Conservation (phyloP, 2,888 invertebrate genomes). For the Marronus borbonicus region DNA sequence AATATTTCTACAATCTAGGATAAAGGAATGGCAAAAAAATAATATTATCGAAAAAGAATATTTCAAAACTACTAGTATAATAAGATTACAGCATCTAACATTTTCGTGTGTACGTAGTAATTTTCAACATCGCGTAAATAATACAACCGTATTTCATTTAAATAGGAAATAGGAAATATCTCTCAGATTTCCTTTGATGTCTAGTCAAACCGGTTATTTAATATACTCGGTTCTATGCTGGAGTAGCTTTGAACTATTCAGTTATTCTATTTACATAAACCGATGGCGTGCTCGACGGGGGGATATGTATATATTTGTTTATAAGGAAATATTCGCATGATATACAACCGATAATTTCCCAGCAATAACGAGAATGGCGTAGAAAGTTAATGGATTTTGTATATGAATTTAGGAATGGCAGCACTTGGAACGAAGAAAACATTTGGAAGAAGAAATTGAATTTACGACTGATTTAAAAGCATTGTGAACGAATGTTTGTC, state of each 20-base stretch:
- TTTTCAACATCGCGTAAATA: neutral
- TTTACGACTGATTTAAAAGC: too few relatives aligned
- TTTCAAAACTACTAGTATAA: neutral
- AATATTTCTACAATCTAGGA: too few relatives aligned
- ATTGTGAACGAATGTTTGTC: too few relatives aligned
- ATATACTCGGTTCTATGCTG: neutral
- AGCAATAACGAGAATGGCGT: too few relatives aligned
- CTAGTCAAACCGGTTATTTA: slow-evolving; percentile 10
- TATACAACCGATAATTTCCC: neutral
- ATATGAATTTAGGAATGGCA: too few relatives aligned
- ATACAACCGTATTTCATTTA: slow-evolving; percentile 5
- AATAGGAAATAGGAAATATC: slow-evolving; percentile 17
- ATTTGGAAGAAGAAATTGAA: too few relatives aligned
- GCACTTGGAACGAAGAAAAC: too few relatives aligned
- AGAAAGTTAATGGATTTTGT: too few relatives aligned
- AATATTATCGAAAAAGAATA: neutral
- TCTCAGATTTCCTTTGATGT: slow-evolving; percentile 22
- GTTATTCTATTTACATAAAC: slow-evolving; percentile 21
- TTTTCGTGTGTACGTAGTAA: neutral
- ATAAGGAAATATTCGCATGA: neutral
- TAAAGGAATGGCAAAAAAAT: neutral
- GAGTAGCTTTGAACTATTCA: slow-evolving; percentile 23
- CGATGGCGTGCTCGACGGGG: neutral
- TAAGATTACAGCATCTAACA: neutral
- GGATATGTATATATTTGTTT: neutral